A percentile compares a stretch with the other conserved stretches of the same genome.
These are phyloP conservation scores for Gadopsis bispinosus DNA, from an alignment of 2,797 vertebrate species.

Conservation along the genomic window DNA sequence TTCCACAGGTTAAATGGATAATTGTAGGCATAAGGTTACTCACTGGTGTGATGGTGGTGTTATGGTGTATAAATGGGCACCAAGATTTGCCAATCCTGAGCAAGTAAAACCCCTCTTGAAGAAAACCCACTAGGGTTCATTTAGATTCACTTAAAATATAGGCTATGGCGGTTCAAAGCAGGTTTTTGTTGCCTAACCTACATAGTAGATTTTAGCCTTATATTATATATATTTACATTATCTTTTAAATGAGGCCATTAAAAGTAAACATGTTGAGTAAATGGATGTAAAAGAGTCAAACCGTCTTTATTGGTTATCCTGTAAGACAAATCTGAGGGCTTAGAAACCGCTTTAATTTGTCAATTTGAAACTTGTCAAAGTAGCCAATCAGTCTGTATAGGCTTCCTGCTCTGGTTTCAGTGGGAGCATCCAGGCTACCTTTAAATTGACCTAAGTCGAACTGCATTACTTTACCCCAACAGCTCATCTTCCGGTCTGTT, in stretches of 20 bases:
- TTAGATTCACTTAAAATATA: not conserved
- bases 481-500: slow-evolving; percentile 5
- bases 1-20: not conserved
- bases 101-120: not conserved
- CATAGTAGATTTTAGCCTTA: too few species aligned
- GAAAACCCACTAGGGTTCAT: not conserved
- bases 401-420: not conserved
- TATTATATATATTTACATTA: not conserved
- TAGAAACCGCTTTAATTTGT: too few species aligned
- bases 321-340: not conserved
- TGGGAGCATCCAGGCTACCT: not conserved
- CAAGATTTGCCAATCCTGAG: not conserved
- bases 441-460: not conserved
- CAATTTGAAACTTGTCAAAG: too few species aligned
- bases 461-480: not conserved
- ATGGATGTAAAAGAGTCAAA: not conserved
- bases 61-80: not conserved
- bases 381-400: too few species aligned
- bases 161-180: not conserved
- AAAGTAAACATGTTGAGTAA: not conserved
- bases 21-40: not conserved
- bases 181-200: not conserved
- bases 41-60: not conserved
- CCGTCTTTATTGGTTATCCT: not conserved
- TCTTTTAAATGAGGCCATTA: not conserved